Evolutionary conservation across 2,113 vertebrate genomes (phyloP), one percentile per base, ranked within the genome.

Genomic region (Pachypanchax playfairii): DNA sequence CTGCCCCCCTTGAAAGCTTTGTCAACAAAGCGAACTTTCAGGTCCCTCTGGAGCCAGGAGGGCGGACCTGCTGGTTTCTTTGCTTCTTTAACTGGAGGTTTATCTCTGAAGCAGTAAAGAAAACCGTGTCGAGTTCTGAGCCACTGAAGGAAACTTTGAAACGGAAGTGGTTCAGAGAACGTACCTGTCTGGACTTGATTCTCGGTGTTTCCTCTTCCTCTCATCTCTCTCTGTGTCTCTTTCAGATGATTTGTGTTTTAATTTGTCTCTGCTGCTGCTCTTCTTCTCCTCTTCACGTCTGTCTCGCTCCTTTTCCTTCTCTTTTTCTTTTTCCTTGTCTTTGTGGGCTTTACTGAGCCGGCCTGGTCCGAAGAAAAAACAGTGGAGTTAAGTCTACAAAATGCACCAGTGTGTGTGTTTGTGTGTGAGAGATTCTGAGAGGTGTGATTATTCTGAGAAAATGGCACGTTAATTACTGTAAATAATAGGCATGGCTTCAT

Each of bases 11-110:
- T 94, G 70, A 94, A 91, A 26, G 82, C 20, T 81, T 90, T 95
- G 86, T 97, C 93, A 65, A 96, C 91, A 41, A 96, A 96, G 10
- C 95, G 93, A 54, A 96, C 95, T 18, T 89, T 93, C 35, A 96
- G 77, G 83, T 96, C 94, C 39, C 93, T 89, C 82, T 92, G 93
- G 63, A 96, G 84, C 94, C 94, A 96, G 62, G 92, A 89, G 6
- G 87, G 90, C 6, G 80, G 65, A 21, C 79, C 67, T 3, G 85
- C 65, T 0, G 83, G 65, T 25, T 73, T 65, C 21, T 79, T 82
- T 0, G 83, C 47, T 67, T 90, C 90, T 54, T 93, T 93, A 20
- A 66, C 66, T 3, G 71, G 78, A 35, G 79, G 81, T 42, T 88
- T 90, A n/a, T 87, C 91, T 73, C 93, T 93, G 10, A 50, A 41